phyloP scores from a whole-genome alignment of 2,113 vertebrate species.

The Edolisoma coerulescens region DNA sequence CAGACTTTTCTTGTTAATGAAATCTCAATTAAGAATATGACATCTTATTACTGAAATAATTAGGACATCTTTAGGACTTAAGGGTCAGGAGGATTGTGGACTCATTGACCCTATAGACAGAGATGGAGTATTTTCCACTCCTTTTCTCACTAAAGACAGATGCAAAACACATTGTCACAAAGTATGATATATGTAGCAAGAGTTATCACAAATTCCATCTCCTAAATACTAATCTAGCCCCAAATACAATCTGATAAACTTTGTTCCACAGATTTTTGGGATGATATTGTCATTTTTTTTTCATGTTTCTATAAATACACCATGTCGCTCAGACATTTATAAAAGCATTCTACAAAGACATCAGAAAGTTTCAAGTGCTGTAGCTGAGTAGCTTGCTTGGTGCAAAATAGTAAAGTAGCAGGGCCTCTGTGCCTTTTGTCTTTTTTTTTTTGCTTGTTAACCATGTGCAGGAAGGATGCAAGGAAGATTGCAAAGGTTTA shows the following conservation, averaged over 20 bases:
- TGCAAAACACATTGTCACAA: background rate
- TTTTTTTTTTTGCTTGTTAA: background rate
- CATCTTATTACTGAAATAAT: background rate
- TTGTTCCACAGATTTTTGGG: background rate
- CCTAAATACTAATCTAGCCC: background rate
- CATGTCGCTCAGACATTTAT: rapidly evolving
- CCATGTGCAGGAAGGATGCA: background rate
- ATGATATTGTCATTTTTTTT: background rate
- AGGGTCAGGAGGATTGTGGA: background rate
- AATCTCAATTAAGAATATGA: background rate
- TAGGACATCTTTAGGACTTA: background rate
- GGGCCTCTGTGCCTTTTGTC: background rate
- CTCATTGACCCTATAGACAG: background rate
- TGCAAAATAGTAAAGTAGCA: background rate
- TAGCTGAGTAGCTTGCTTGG: background rate
- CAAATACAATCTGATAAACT: background rate
- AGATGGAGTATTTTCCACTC: background rate
- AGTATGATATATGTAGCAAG: background rate
- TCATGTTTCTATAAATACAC: background rate
- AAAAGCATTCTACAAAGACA: background rate
- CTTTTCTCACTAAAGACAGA: background rate
- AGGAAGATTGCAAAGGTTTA: background rate
- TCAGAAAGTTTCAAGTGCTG: background rate
- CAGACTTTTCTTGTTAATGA: background rate
- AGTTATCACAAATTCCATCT: background rate